phyloP scores from a whole-genome alignment of 2,113 vertebrate species.

The Parus major region DNA sequence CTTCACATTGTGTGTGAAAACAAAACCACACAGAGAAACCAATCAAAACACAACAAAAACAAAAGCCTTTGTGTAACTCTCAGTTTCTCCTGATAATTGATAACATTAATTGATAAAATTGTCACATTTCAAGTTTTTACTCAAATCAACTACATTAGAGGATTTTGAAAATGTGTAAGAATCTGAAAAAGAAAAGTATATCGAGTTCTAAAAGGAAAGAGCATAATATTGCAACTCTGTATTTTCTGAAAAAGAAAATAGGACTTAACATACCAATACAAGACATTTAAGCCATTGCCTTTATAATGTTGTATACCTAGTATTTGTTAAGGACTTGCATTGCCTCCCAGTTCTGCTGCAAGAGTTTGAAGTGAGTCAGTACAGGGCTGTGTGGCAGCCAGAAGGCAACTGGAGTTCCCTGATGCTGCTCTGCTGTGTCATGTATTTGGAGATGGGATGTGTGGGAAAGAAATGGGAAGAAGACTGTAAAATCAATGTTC shows the following conservation, averaged over 20 bases:
- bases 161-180: neutral
- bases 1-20: neutral
- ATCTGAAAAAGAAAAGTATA: neutral
- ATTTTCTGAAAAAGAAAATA: neutral
- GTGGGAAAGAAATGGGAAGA: neutral
- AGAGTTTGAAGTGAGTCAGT: neutral
- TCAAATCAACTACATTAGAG: neutral
- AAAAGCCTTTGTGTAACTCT: neutral
- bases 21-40: neutral
- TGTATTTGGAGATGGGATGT: neutral
- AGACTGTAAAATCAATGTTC: neutral
- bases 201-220: neutral
- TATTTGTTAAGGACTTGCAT: neutral
- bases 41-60: neutral
- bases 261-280: neutral
- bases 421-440: neutral
- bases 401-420: neutral
- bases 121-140: neutral
- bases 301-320: neutral
- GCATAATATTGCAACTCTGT: neutral
- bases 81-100: neutral
- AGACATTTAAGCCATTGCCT: neutral
- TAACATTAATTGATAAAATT: neutral
- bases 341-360: neutral
- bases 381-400: fast-evolving